phyloP scores from a whole-genome alignment of 35 echinoderm and acorn worm genomes.

The Heliocidaris tuberculata region DNA sequence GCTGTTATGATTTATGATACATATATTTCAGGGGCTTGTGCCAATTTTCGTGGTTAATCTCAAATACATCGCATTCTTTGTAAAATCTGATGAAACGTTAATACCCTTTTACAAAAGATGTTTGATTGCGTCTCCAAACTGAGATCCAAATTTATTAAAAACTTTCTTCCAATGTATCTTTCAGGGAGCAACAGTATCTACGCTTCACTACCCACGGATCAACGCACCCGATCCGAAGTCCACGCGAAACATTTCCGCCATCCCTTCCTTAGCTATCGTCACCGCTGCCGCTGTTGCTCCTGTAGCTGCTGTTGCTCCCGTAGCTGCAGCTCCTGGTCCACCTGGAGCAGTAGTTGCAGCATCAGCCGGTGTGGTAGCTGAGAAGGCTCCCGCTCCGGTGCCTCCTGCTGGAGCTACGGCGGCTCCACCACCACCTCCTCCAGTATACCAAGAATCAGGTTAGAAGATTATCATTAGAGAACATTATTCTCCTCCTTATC shows the following conservation, averaged over 20 bases:
- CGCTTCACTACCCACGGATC: background rate
- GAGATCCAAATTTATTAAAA: too few relatives aligned
- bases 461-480: background rate
- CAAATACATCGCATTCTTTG: too few relatives aligned
- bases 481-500: too few relatives aligned
- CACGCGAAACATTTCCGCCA: background rate
- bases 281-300: background rate
- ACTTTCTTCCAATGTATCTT: background rate
- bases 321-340: background rate
- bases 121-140: too few relatives aligned
- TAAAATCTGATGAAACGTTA: too few relatives aligned
- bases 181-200: background rate
- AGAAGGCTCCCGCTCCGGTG: constrained; percentile 30
- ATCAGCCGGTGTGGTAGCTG: background rate
- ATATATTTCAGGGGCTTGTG: too few relatives aligned
- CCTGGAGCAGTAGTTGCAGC: background rate
- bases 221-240: constrained; percentile 5
- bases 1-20: too few relatives aligned
- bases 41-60: too few relatives aligned
- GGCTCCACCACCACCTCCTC: background rate
- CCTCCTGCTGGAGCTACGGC: constrained; percentile 6
- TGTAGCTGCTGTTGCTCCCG: background rate
- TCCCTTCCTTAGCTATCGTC: background rate
- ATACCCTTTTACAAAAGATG: too few relatives aligned
- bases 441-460: background rate